Conservation (phyloP, 2,888 invertebrate species). For the Torymus aiolomorphi region DNA sequence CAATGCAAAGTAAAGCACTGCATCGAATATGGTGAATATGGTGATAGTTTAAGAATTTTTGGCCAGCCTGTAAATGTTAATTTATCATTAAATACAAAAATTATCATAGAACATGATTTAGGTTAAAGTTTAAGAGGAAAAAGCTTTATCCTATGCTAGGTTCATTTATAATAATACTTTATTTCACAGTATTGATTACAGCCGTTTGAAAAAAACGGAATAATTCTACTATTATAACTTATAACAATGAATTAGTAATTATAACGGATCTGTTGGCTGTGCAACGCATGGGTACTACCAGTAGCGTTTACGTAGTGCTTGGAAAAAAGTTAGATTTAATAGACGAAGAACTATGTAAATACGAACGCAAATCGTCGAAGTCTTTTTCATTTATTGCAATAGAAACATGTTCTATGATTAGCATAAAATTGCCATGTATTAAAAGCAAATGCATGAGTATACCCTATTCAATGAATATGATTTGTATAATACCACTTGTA, state of each 20-base stretch:
- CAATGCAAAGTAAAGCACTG: conserved; percentile 6
- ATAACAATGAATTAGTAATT: background rate
- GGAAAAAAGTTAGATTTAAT: no score
- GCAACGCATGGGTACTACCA: no score
- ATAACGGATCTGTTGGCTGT: background rate
- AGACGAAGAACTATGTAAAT: no score
- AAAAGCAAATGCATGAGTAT: background rate
- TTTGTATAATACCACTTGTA: background rate
- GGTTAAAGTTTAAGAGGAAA: background rate
- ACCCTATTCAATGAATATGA: background rate
- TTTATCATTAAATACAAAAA: background rate
- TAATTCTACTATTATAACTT: background rate
- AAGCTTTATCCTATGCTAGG: background rate
- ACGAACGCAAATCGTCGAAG: no score
- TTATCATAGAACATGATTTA: background rate
- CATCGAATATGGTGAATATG: background rate
- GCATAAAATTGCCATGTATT: no score
- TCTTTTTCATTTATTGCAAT: no score
- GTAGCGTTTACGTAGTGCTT: no score
- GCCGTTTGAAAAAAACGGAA: conserved; percentile 2
- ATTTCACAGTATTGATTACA: background rate
- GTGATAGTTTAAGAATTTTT: conserved; percentile 12
- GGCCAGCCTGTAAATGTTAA: background rate
- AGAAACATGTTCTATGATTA: no score
- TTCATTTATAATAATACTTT: conserved; percentile 1